Evolutionary conservation across 2,888 invertebrate species (phyloP).

Genomic region (Gymnosoma rotundatum): DNA sequence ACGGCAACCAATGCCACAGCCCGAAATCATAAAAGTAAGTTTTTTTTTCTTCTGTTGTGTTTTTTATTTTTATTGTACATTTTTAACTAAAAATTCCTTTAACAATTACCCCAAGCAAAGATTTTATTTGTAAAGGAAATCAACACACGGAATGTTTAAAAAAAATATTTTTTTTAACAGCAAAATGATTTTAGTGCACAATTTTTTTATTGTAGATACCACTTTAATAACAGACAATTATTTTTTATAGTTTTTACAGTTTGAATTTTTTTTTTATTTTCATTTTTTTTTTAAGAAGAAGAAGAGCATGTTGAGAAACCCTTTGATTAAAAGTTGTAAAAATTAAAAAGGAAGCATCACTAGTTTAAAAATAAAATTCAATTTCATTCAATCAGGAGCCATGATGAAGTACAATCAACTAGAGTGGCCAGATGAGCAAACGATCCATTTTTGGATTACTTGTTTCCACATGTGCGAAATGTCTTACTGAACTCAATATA

Average conservation of each 20-base stretch:
- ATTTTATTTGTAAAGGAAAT: neutral
- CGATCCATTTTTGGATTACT: no score
- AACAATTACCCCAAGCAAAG: neutral
- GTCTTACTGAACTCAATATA: no score
- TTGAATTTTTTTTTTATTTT: no score
- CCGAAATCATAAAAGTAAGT: slow-evolving; percentile 80
- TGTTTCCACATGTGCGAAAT: no score
- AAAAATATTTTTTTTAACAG: slow-evolving; percentile 6
- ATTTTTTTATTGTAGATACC: slow-evolving; percentile 19
- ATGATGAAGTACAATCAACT: no score
- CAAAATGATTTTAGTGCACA: slow-evolving; percentile 5
- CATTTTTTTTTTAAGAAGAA: no score
- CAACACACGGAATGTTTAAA: slow-evolving; percentile 37
- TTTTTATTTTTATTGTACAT: neutral
- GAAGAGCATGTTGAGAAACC: no score
- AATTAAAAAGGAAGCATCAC: no score
- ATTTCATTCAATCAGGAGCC: no score
- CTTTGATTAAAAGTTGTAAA: no score
- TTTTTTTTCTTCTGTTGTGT: neutral
- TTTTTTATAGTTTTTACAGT: neutral
- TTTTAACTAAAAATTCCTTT: slow-evolving; percentile 14
- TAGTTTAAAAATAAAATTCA: no score
- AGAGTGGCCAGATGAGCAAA: no score
- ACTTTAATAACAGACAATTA: neutral
- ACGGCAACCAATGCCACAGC: slow-evolving; percentile 81